Evolutionary conservation across 2,797 vertebrate genomes (phyloP).

Genomic region (Odontamblyopus lacepedii): DNA sequence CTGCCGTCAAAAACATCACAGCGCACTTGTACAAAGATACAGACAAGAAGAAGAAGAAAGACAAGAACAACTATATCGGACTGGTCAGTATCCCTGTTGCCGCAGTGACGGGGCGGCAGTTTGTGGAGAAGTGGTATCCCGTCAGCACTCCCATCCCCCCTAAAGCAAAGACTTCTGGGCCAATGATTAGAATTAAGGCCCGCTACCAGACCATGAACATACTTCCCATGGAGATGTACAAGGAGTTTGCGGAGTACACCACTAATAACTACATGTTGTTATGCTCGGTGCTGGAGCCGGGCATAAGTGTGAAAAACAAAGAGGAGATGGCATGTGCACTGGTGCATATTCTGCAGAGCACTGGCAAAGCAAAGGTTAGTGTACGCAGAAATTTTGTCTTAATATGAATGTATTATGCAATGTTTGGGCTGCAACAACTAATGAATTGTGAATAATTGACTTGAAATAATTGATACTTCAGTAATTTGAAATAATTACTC

Average conservation of each 20-base stretch:
- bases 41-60: slow-evolving; percentile 99
- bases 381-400: background rate
- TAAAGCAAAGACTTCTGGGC: slow-evolving; percentile 90
- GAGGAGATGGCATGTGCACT: slow-evolving; percentile 97
- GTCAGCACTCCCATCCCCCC: slow-evolving; percentile 89
- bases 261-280: slow-evolving; percentile 98
- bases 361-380: slow-evolving; percentile 96
- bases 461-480: background rate
- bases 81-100: slow-evolving; percentile 88
- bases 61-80: slow-evolving; percentile 96
- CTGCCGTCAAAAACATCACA: slow-evolving; percentile 85
- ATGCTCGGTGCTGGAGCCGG: slow-evolving; percentile 92
- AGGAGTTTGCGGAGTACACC: slow-evolving; percentile 98
- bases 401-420: background rate
- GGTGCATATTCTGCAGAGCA: slow-evolving; percentile 98
- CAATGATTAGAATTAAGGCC: slow-evolving; percentile 95
- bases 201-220: slow-evolving; percentile 98
- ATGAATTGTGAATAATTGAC: background rate
- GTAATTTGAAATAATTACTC: background rate
- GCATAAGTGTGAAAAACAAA: slow-evolving; percentile 96
- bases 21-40: slow-evolving; percentile 97
- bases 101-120: slow-evolving; percentile 89
- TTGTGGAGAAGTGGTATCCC: slow-evolving; percentile 96
- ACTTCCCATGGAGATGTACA: slow-evolving; percentile 99
- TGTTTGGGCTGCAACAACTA: background rate